A percentile compares a stretch with the other conserved stretches of the same genome.
Evolutionary conservation across 1,140 invertebrate species (phyloP).

Genomic region (Charaxes varanes): DNA sequence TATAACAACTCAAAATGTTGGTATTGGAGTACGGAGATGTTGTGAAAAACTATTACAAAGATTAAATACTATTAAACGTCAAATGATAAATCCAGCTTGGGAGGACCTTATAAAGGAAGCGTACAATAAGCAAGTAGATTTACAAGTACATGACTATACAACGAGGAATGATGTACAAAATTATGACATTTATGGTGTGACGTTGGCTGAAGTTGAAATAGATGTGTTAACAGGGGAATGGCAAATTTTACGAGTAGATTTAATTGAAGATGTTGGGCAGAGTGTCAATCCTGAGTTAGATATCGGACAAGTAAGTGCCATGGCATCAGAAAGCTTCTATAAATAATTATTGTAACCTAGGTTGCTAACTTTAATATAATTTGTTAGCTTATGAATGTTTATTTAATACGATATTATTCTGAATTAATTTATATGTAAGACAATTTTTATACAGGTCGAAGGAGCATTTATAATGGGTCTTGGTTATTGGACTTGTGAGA

Average conservation of each 20-base stretch:
- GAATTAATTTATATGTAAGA: too few species aligned
- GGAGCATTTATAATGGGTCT: too few species aligned
- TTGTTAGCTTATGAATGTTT: too few species aligned
- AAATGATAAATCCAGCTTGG: slow-evolving; percentile 76
- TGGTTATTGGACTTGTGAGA: too few species aligned
- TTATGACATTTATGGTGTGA: slow-evolving; percentile 76
- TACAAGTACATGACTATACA: slow-evolving; percentile 48
- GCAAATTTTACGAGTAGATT: slow-evolving; percentile 79
- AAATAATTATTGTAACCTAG: too few species aligned
- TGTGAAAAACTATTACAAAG: slow-evolving; percentile 69
- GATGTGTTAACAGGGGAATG: slow-evolving; percentile 83
- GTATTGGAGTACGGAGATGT: slow-evolving; percentile 25
- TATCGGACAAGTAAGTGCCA: slow-evolving; percentile 81
- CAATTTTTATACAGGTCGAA: too few species aligned
- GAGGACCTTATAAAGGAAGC: slow-evolving; percentile 75
- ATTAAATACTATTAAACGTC: slow-evolving; percentile 76
- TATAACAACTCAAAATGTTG: slow-evolving; percentile 20
- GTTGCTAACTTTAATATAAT: too few species aligned
- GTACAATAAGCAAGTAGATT: slow-evolving; percentile 72
- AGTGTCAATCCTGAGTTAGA: slow-evolving; percentile 85
- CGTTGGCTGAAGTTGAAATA: slow-evolving; percentile 78
- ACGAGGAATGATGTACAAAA: slow-evolving; percentile 43
- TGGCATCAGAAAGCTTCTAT: not conserved
- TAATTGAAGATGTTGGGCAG: slow-evolving; percentile 84
- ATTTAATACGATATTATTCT: too few species aligned